Evolutionary conservation across 2,113 vertebrate species (phyloP), one percentile per base, ranked within the genome.

Genomic region (Phyllopteryx taeniolatus): DNA sequence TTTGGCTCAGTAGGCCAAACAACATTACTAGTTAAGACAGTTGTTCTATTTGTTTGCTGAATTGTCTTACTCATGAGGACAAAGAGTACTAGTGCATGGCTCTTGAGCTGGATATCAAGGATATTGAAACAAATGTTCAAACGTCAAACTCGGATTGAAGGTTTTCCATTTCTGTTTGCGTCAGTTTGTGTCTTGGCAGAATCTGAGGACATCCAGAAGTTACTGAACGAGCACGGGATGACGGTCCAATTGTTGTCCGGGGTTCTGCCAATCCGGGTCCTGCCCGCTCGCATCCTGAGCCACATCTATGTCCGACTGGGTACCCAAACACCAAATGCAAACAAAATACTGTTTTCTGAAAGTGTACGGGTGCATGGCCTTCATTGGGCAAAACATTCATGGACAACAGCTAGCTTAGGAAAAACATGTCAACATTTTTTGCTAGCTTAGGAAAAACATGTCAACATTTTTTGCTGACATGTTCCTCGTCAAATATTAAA

Each of bases 241-340:
- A 71, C 56, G 2, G 93, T 97, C 47, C 94, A 99, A 88, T 95
- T 93, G 2, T 90, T 97, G 51, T 88, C 93, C 15, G 95, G 98
- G 5, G 94, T 96, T 72, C 75, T 92, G 66, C 97, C 98, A 0
- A 95, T 98, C 81, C 91, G 94, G 71, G 94, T 99, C 71, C 93
- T 98, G 82, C 95, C 98, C 19, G 96, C 96, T 83, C 95, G 96
- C 64, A 96, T 99, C 87, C 92, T 99, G 64, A 99, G 98, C 88
- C 96, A 97, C 46, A 88, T 99, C 73, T 99, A 99, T 42, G 96
- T 95, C 79, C 95, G 94, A 86, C 91, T 99, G 72, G 98, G 98
- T 99, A 92, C 33, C 27, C 9, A 6, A n/a, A 56, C 53, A 22
- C 46, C 27, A 31, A 59, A 59, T 59, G 20, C 22, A 27, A 31